phyloP scores from a whole-genome alignment of 2,113 vertebrate species.

The Motacilla tschutschensis region DNA sequence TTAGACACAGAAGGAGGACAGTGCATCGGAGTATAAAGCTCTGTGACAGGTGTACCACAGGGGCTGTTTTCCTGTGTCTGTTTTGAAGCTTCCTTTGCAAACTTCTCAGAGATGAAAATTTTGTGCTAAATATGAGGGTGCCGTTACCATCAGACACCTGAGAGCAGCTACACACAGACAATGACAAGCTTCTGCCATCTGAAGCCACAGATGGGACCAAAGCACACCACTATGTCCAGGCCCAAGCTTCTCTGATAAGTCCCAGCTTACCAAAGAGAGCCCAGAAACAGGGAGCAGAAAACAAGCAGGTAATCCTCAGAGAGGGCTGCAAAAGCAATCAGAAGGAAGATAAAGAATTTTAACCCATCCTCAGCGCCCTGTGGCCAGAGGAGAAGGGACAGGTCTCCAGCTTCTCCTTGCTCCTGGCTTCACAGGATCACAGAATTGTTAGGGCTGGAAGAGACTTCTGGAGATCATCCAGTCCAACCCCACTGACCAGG shows the following conservation, averaged over 20 bases:
- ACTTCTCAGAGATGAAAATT: not conserved
- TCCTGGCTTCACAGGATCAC: fast-evolving
- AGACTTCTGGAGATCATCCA: not conserved
- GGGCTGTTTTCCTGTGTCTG: not conserved
- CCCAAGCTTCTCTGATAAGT: not conserved
- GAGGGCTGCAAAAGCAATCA: fast-evolving
- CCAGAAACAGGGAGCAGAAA: not conserved
- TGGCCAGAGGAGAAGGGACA: no score
- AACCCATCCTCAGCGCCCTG: fast-evolving
- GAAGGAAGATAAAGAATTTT: not conserved
- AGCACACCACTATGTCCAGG: fast-evolving
- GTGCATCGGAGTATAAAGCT: not conserved
- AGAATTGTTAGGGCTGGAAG: not conserved
- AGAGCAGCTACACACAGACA: fast-evolving
- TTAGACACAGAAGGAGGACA: not conserved
- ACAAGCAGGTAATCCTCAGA: not conserved
- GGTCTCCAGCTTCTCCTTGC: not conserved
- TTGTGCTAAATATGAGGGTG: no score
- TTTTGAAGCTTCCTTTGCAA: not conserved
- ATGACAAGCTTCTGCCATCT: not conserved
- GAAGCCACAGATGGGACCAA: not conserved
- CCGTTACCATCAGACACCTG: not conserved
- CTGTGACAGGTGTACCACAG: not conserved
- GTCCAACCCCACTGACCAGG: not conserved
- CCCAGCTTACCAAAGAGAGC: not conserved